phyloP scores from a whole-genome alignment of 37 sponge, comb jelly and placozoan genomes.

The Beroe ovata region DNA sequence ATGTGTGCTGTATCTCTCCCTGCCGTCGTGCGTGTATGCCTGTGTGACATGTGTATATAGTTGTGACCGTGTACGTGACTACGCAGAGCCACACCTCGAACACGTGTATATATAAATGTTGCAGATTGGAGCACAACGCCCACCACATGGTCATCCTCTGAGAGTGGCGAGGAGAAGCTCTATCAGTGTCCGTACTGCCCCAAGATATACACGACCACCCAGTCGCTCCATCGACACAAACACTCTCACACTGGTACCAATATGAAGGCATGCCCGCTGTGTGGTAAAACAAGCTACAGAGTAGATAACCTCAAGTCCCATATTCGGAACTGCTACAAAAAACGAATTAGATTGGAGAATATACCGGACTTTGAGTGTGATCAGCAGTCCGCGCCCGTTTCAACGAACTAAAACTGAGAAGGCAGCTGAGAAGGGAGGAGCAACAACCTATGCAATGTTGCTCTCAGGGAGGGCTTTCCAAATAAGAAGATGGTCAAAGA shows the following conservation, averaged over 20 bases:
- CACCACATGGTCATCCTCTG: neutral
- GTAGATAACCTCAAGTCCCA: slow-evolving; percentile 67
- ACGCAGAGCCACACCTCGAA: too few relatives aligned
- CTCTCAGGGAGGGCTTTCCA: neutral
- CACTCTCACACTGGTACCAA: slow-evolving; percentile 66
- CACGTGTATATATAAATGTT: too few relatives aligned
- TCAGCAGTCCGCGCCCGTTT: neutral
- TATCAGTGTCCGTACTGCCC: slow-evolving; percentile 67
- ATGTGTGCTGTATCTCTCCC: too few relatives aligned
- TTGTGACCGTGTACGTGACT: too few relatives aligned
- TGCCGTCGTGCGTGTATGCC: too few relatives aligned
- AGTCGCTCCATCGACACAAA: slow-evolving; percentile 46
- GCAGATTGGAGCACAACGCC: slow-evolving; percentile 21
- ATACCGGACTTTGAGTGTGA: slow-evolving; percentile 11
- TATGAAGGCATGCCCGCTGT: slow-evolving; percentile 67
- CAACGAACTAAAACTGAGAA: neutral
- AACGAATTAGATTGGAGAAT: slow-evolving; percentile 48
- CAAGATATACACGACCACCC: slow-evolving; percentile 63
- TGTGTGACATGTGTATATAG: too few relatives aligned
- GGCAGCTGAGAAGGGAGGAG: too few relatives aligned
- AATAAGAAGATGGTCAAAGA: too few relatives aligned
- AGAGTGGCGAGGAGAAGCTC: slow-evolving; percentile 47
- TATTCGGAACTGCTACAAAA: slow-evolving; percentile 63
- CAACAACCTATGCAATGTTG: too few relatives aligned
- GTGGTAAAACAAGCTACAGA: slow-evolving; percentile 50